phyloP scores from a whole-genome alignment of 2,113 vertebrate species.

The Stomatorhinus ivindoensis region DNA sequence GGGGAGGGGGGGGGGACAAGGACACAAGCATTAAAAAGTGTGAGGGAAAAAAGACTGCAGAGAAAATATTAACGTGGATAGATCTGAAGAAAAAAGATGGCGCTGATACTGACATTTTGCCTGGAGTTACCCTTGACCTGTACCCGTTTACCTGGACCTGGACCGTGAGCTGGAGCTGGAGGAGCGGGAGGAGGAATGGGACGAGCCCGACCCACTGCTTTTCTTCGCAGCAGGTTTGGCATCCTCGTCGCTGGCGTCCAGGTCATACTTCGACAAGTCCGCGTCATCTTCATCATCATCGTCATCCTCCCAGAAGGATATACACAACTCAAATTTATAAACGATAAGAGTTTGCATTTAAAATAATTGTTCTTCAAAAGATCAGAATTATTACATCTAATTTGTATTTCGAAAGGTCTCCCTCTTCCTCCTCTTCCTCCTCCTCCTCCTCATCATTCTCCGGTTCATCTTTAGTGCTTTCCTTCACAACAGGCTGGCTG shows the following conservation, averaged over 20 bases:
- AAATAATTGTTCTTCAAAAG: not conserved
- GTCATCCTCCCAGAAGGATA: slow-evolving; percentile 24
- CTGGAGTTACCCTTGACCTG: slow-evolving; percentile 99
- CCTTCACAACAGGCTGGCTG: slow-evolving; percentile 72
- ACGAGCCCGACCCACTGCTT: slow-evolving; percentile 82
- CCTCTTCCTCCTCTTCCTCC: slow-evolving; percentile 83
- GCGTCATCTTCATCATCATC: slow-evolving; percentile 85
- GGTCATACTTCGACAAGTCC: slow-evolving; percentile 93
- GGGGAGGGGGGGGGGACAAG: not conserved
- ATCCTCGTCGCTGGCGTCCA: slow-evolving; percentile 81
- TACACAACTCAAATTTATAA: not conserved
- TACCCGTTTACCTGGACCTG: slow-evolving; percentile 93
- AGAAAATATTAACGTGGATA: slow-evolving; percentile 46
- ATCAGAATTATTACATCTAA: slow-evolving; percentile 69
- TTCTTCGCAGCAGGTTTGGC: slow-evolving; percentile 61
- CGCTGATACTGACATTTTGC: slow-evolving; percentile 99
- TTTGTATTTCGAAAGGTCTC: slow-evolving; percentile 95
- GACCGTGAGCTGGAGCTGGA: slow-evolving; percentile 97
- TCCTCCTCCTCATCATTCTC: slow-evolving; percentile 63
- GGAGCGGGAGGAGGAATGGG: slow-evolving; percentile 78
- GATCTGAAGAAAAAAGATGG: slow-evolving; percentile 71
- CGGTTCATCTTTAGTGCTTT: slow-evolving; percentile 74
- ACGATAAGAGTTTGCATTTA: not conserved
- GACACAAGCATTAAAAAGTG: not conserved
- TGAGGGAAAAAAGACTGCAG: slow-evolving; percentile 21